Evolutionary conservation across 2,888 invertebrate species (phyloP).

Genomic region (Eubasilissa splendida): DNA sequence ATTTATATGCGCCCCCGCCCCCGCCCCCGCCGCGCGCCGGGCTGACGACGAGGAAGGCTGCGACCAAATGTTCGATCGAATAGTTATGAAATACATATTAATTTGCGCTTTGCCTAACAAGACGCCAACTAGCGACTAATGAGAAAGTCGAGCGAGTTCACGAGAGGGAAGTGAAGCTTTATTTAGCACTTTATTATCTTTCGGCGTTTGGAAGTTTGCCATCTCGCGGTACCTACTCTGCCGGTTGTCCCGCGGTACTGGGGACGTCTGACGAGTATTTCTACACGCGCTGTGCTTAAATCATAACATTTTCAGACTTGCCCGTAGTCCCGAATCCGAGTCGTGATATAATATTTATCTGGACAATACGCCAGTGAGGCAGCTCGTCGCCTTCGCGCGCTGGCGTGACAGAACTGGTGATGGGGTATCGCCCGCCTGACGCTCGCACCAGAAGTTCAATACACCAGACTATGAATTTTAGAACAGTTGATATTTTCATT

Average conservation of each 20-base stretch:
- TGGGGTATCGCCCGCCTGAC: background rate
- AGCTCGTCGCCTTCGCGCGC: background rate
- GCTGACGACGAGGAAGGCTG: constrained; percentile 25
- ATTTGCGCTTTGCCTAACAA: background rate
- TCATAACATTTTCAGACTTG: no score
- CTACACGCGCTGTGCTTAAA: no score
- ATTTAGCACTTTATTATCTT: background rate
- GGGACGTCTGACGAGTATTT: no score
- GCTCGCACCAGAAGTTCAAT: constrained; percentile 3
- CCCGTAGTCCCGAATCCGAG: no score
- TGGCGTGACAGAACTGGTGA: background rate
- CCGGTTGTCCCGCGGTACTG: no score
- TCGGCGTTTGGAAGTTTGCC: background rate
- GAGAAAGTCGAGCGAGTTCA: background rate
- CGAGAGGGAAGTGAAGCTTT: background rate
- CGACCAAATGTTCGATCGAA: constrained; percentile 23
- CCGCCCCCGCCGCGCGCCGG: constrained; percentile 22
- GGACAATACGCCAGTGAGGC: background rate
- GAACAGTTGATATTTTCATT: no score
- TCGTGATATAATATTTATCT: no score
- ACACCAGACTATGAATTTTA: background rate
- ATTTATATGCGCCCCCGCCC: constrained; percentile 47
- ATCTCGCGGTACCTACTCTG: background rate
- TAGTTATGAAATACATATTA: constrained; percentile 37
- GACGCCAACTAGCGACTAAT: background rate